phyloP scores from a whole-genome alignment of 2,797 vertebrate genomes.

The Phrynocephalus forsythii region DNA sequence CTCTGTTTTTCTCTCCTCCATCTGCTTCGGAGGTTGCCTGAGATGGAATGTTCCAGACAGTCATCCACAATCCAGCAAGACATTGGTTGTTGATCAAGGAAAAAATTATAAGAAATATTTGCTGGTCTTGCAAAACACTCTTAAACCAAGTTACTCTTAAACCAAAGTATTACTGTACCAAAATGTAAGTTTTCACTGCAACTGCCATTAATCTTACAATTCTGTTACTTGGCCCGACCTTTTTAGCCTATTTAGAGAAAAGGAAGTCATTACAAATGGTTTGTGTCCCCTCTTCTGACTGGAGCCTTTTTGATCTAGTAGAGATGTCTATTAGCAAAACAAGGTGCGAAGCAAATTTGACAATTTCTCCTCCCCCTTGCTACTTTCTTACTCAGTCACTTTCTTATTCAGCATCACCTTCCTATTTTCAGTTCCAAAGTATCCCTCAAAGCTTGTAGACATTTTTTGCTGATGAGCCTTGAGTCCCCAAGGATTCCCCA shows the following conservation, averaged over 20 bases:
- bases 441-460: background rate
- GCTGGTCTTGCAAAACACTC: no score
- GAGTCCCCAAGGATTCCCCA: no score
- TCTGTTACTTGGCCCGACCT: background rate
- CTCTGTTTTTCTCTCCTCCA: no score
- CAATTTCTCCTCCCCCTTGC: background rate
- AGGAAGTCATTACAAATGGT: background rate
- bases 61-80: no score
- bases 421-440: background rate
- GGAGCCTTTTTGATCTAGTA: background rate
- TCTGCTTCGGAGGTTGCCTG: no score
- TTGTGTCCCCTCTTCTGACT: background rate
- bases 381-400: background rate
- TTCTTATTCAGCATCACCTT: background rate
- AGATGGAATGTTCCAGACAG: no score
- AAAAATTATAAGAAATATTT: no score
- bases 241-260: background rate
- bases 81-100: no score
- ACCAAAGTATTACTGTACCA: no score
- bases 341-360: background rate
- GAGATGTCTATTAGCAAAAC: background rate
- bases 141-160: no score
- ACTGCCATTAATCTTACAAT: background rate
- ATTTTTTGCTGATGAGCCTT: no score
- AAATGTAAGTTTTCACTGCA: background rate